Evolutionary conservation across 1,140 invertebrate species (phyloP), one percentile per base, ranked within the genome.

Genomic region (Cherax destructor): DNA sequence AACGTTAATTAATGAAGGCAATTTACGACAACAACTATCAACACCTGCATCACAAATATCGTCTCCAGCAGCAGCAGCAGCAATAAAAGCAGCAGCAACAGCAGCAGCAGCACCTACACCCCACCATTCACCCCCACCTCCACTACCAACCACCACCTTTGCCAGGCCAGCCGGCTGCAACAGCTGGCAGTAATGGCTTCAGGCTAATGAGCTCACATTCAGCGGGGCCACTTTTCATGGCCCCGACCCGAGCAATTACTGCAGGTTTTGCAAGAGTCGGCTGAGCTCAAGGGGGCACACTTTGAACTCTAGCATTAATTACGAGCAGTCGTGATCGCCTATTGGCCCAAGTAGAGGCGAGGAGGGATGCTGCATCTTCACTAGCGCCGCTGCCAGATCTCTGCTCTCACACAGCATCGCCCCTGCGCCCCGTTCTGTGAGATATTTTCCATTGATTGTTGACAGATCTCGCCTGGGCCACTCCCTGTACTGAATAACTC

Each of bases 281-380:
- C 49, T 76, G 49, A 52, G 74, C 59, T 78, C 74, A 87, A 78
- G 79, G 79, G 69, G 83, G 21, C 78, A 69, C 86, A 88, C 86
- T 88, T 88, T 88, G 86, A 88, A 88, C 86, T 88, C 86, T 88
- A 88, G 30, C 86, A 88, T 88, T 88, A 83, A 88, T 88, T 88
- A 88, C 86, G 77, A 77, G 56, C 61, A 88, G 79, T 88, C 78
- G 83, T 80, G 86, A 88, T 88, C 86, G 86, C 78, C 69, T 78
- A 88, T 88, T 88, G 81, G 30, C 41, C 61, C 56, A 56, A 69
- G 86, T 30, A 49, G 83, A 74, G 59, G 30, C 16, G 47, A 7
- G 47, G 69, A 3, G 69, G 47, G 72, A 41, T 41, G 30, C 30
- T 41, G 30, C 30, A 41, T 41, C 30, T 41, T 41, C 30, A 41